Conservation (phyloP, 2,888 invertebrate genomes). For the Hypomecis atomaria region DNA sequence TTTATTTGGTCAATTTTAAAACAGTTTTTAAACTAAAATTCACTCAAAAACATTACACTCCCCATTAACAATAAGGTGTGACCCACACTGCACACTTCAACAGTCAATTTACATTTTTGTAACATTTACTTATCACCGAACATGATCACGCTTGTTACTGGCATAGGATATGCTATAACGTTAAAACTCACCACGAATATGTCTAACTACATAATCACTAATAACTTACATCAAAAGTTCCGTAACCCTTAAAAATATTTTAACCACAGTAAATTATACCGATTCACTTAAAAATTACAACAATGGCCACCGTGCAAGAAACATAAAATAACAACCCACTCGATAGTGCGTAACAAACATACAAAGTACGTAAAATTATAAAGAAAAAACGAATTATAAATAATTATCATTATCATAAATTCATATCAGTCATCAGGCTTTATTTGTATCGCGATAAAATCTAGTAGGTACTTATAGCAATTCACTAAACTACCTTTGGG, state of each 20-base stretch:
- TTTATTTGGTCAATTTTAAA: slow-evolving; percentile 83
- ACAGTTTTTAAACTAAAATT: slow-evolving; percentile 75
- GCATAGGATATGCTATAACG: slow-evolving; percentile 77
- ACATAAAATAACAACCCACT: slow-evolving; percentile 72
- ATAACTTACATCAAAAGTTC: slow-evolving; percentile 62
- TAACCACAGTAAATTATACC: slow-evolving; percentile 67
- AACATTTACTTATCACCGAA: slow-evolving; percentile 67
- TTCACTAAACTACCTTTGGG: slow-evolving; percentile 32
- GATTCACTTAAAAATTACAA: slow-evolving; percentile 64
- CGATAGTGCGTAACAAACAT: slow-evolving; percentile 75
- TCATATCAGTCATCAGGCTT: slow-evolving; percentile 44
- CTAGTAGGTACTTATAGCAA: slow-evolving; percentile 18
- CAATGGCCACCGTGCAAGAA: slow-evolving; percentile 78
- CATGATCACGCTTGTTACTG: slow-evolving; percentile 81
- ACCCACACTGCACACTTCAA: slow-evolving; percentile 53
- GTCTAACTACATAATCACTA: slow-evolving; percentile 50
- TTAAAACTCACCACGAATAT: slow-evolving; percentile 64
- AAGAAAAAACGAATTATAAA: slow-evolving; percentile 40
- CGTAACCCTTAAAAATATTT: slow-evolving; percentile 76
- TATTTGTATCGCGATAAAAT: slow-evolving; percentile 48
- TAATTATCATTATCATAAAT: slow-evolving; percentile 41
- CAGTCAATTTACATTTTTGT: slow-evolving; percentile 43
- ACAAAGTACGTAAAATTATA: slow-evolving; percentile 49
- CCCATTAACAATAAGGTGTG: slow-evolving; percentile 60
- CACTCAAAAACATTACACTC: slow-evolving; percentile 72